Conservation (phyloP, 2,113 vertebrate genomes). For the Erythrolamprus reginae region DNA sequence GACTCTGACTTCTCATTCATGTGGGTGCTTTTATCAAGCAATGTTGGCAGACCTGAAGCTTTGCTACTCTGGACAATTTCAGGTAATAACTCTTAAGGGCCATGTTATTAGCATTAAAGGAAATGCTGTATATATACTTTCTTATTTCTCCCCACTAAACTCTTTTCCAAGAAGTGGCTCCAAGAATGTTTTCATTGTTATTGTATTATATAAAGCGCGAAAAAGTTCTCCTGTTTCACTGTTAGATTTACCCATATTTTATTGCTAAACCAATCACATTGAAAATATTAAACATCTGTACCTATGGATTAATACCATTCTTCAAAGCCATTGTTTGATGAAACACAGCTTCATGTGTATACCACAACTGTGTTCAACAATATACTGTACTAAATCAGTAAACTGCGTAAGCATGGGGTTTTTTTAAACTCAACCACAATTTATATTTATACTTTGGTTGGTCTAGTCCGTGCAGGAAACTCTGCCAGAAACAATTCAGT, state of each 20-base stretch:
- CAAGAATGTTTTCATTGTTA: constrained; percentile 1
- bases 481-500: neutral
- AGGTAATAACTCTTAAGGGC: neutral
- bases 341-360: neutral
- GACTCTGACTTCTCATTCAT: neutral
- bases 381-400: neutral
- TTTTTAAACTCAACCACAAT: neutral
- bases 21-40: neutral
- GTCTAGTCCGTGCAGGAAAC: neutral
- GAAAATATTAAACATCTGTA: neutral
- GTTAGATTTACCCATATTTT: neutral
- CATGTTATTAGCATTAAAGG: neutral
- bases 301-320: neutral
- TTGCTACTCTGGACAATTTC: neutral
- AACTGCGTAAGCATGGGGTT: neutral
- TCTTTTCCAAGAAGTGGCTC: constrained; percentile 20
- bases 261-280: neutral
- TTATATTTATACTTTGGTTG: neutral
- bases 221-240: rapidly evolving
- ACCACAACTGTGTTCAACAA: neutral
- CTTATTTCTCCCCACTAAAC: neutral
- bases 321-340: neutral
- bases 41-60: neutral
- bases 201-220: neutral
- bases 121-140: neutral